Evolutionary conservation across 2,888 invertebrate species (phyloP), one percentile per base, ranked within the genome.

Genomic region (Synanthedon vespiformis): DNA sequence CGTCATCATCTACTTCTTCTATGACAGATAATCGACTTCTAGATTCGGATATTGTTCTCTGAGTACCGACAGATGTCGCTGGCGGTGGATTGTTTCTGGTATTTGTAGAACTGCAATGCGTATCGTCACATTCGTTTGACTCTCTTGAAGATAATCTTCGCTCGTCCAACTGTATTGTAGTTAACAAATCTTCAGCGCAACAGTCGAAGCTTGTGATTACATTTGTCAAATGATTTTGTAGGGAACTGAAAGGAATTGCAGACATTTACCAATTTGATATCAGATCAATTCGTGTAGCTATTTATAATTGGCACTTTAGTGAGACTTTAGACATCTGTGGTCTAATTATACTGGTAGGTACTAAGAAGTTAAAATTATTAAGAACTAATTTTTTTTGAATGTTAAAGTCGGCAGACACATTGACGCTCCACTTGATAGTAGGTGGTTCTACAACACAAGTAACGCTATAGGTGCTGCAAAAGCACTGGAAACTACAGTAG

Each of bases 141-240:
- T 44, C 44, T 54, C 85, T 67, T 11, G 60, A 58, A 1, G 53
- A 56, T 11, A 80, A 71, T 49, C 85, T 68, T 3, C 70, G 67
- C 56, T 77, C 69, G 52, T 86, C 86, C 18, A 84, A 56, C n/a
- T 57, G 55, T 40, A 82, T 59, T 1, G 84, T 69, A 49, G 68
- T 65, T 0, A 64, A 56, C 3, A 85, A 56, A 48, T 85, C 85
- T 40, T 72, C 72, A 0, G 69, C 67, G 40, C 62, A 71, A 53
- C 76, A 73, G 52, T 82, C 78, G 13, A 81, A 73, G 1, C 68
- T 64, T 0, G 62, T 40, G 54, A 84, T 64, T 4, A 74, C 70
- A 8, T 68, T 62, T 2, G 60, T 62, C 10, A 85, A 54, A 34
- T 66, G 63, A 22, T 71, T 62, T 59, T 80, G 76, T 56, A 86